Base-by-base conservation (phyloP, 2,888 invertebrate species). In the Mythimna impura region DNA sequence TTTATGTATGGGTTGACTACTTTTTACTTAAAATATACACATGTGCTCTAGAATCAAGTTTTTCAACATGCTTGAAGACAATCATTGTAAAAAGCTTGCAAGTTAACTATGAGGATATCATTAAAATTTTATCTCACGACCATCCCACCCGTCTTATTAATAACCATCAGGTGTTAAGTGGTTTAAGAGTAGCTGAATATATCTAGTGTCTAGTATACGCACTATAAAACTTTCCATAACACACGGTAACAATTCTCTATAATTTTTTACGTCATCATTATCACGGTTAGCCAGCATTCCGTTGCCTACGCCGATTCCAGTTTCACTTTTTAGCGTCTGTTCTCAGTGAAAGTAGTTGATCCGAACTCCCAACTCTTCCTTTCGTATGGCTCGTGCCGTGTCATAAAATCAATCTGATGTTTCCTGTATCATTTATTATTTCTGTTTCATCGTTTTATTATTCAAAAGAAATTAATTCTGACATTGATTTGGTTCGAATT, bases 281-380 rank as follows among this genome's bases (percentile, higher is more conserved):
- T 91, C 90, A 89, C 91, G 85, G 90, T 92, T 89, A 92, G 87
- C 88, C 87, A 88, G 90, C 89, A 91, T 90, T 90, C 90, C 86
- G 78, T 84, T 88, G 87, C 88, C 88, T 88, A 89, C 90, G 89
- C 87, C 85, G 91, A 91, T 93, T 92, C 90, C 94, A 93, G 94
- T 96, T 96, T 96, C 95, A 95, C 96, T 95, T 96, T 94, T 95
- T 95, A 95, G 94, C 94, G 90, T 93, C 89, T 91, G 88, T 86
- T 89, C 62, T 63, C 86, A 92, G 96, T 94, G 96, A 96, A 96
- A 96, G 96, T 95, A 86, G 90, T 91, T 85, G 91, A 92, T 92
- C 90, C 92, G 73, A 89, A 90, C 87, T 92, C 91, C 91, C 90
- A 91, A 93, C 94, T 94, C 91, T 94, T 95, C 93, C 94, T 94